These are phyloP conservation scores for Pomatostomus ruficeps DNA, from an alignment of 2,113 vertebrate species.

Conservation along the genomic window DNA sequence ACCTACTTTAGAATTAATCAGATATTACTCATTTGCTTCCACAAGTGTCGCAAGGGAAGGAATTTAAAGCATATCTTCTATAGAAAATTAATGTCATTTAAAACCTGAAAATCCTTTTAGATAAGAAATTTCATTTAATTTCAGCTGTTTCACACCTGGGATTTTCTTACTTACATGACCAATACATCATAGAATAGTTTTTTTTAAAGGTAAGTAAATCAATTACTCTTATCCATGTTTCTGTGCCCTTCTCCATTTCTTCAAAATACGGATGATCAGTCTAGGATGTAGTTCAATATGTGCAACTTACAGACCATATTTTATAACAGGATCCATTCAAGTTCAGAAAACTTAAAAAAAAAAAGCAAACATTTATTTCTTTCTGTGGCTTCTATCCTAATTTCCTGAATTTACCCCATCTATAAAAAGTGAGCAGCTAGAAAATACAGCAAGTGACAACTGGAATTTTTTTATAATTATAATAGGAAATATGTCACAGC, in stretches of 20 bases:
- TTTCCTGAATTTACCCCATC: background rate
- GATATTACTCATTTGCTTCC: background rate
- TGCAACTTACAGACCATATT: background rate
- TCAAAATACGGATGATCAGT: background rate
- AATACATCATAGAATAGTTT: background rate
- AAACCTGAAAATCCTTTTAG: background rate
- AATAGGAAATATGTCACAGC: background rate
- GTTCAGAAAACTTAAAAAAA: background rate
- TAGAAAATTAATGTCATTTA: background rate
- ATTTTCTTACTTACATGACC: background rate
- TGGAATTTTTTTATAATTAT: background rate
- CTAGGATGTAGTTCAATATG: background rate
- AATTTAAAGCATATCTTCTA: background rate
- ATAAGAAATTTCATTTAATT: background rate
- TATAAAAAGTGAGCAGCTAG: background rate
- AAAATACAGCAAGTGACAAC: background rate
- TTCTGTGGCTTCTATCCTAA: background rate
- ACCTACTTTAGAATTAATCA: background rate
- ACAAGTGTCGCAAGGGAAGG: background rate
- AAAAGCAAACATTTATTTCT: background rate
- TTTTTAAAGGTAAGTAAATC: background rate
- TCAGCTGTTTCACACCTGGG: background rate
- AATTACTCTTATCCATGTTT: background rate
- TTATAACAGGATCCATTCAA: background rate
- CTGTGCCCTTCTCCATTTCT: background rate